Evolutionary conservation across 1,140 invertebrate genomes (phyloP), one percentile per base, ranked within the genome.

Genomic region (Nephila pilipes): DNA sequence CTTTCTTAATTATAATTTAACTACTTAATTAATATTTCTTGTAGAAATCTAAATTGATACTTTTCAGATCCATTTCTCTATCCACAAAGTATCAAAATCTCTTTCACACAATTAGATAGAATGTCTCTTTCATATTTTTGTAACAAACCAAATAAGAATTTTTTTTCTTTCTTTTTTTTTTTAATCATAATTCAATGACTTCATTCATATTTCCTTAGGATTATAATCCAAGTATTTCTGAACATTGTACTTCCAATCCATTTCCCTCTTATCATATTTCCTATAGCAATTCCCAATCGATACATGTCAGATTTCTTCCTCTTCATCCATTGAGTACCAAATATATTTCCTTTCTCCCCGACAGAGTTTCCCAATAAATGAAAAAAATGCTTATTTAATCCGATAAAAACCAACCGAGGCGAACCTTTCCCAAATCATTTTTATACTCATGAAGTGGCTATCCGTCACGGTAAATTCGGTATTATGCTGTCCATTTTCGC

Each of bases 381-480:
- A 36, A 75, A 75, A 75, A 75, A 75, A 75, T 75, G 29, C 32
- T 75, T 36, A 75, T 75, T 75, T 75, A 75, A 75, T 75, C 29
- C 69, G 69, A 75, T 75, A 75, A 75, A 36, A 75, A 75, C 25
- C 69, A 36, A 75, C 32, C 32, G 25, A 12, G 63, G 63, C 63
- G 63, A 65, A 65, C 63, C 63, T 29, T 85, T 29, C n/a, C 83
- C 83, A 20, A 60, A 85, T 85, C 55, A 85, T 85, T 60, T 85
- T 85, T 85, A 85, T 85, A 29, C 25, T 14, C 55, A 22, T 22
- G 46, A 36, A 58, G 83, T 85, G 57, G 25, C 83, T 29, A 85
- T 85, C 29, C 55, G 83, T 85, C 57, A 85, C 83, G 83, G n/a
- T 22, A 85, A 85, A 85, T 85, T 85, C 55, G 83, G 55, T 85